A percentile compares a stretch with the other conserved stretches of the same genome.
Conservation (phyloP, 2,888 invertebrate genomes). For the Thalpophila matura region DNA sequence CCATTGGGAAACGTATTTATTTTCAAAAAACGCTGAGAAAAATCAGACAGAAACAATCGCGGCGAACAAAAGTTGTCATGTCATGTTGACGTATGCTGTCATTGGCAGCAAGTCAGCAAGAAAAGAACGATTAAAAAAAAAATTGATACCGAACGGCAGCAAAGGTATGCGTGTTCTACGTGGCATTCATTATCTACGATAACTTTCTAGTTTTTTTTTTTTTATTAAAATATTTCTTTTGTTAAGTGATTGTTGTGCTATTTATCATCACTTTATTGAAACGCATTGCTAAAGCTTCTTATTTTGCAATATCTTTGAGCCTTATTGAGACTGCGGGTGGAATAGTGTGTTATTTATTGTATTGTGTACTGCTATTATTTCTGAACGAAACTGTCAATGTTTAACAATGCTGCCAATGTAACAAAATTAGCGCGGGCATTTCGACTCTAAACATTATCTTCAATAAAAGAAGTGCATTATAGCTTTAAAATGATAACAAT, state of each 20-base stretch:
- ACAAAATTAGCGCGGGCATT: conserved; percentile 35
- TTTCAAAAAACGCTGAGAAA: conserved; percentile 58
- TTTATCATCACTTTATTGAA: too few species aligned
- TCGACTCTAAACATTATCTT: conserved; percentile 11
- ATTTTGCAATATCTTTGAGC: too few species aligned
- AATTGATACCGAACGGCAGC: background rate
- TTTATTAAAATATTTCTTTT: too few species aligned
- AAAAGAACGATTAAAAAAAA: too few species aligned
- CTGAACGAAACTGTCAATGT: conserved; percentile 32
- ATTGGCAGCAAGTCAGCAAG: background rate
- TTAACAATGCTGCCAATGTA: conserved; percentile 22
- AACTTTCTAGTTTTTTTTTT: too few species aligned
- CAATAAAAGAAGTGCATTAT: background rate
- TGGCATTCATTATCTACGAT: too few species aligned
- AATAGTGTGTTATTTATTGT: background rate
- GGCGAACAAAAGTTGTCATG: conserved; percentile 80
- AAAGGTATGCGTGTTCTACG: background rate
- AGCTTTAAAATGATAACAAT: background rate
- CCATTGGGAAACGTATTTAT: conserved; percentile 77
- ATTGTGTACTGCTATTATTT: conserved; percentile 1
- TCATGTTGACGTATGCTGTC: conserved; percentile 71
- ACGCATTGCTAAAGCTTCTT: too few species aligned
- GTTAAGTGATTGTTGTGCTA: too few species aligned
- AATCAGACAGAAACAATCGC: conserved; percentile 71
- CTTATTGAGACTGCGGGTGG: too few species aligned